These are phyloP conservation scores for Actinostola sp. DNA, from an alignment of 92 coral and sea anemone genomes.

Conservation along the genomic window DNA sequence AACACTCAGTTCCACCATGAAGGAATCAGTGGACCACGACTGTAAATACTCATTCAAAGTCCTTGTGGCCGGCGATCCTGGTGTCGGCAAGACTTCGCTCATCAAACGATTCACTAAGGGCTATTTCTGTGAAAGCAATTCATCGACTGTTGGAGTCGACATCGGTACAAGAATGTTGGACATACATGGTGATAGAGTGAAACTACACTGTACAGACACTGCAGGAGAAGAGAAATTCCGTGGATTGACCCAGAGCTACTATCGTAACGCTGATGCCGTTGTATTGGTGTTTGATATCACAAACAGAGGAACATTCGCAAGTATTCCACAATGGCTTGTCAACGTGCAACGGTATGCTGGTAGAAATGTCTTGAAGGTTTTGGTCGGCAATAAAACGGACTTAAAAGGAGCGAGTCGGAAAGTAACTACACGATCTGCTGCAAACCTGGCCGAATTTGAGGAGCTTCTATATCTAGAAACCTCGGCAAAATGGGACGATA, in stretches of 20 bases:
- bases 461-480: conserved; percentile 93
- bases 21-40: conserved; percentile 48
- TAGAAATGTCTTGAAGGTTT: conserved; percentile 80
- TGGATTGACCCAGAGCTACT: conserved; percentile 89
- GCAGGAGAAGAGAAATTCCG: conserved; percentile 97
- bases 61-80: conserved; percentile 90
- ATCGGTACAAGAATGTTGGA: conserved; percentile 81
- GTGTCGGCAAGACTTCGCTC: conserved; percentile 97
- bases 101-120: conserved; percentile 95
- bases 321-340: conserved; percentile 95
- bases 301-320: conserved; percentile 93
- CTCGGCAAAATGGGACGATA: conserved; percentile 98
- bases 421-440: conserved; percentile 95
- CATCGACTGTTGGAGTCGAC: conserved; percentile 97
- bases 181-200: conserved; percentile 92
- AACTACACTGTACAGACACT: conserved; percentile 98
- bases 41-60: conserved; percentile 92
- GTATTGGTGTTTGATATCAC: conserved; percentile 94
- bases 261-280: conserved; percentile 98
- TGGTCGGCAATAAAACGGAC: conserved; percentile 98
- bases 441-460: conserved; percentile 96
- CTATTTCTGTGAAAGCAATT: conserved; percentile 87
- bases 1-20: conserved; percentile 15
- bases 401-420: conserved; percentile 83
- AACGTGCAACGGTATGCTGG: conserved; percentile 85